Evolutionary conservation across 2,888 invertebrate genomes (phyloP).

Genomic region (Cephus runcator): DNA sequence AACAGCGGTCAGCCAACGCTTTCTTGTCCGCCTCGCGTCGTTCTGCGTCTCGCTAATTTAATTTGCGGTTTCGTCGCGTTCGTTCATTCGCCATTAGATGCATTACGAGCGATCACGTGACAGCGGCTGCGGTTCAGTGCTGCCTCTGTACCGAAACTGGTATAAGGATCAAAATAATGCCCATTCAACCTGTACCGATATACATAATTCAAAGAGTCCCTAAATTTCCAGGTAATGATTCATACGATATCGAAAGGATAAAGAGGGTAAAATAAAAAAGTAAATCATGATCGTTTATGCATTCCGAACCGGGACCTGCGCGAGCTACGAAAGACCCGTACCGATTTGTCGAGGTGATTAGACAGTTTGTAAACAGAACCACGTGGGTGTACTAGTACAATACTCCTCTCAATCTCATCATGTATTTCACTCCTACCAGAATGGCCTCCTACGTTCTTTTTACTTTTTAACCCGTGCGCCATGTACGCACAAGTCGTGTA

Average conservation of each 20-base stretch:
- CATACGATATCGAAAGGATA: not conserved
- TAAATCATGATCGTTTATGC: not conserved
- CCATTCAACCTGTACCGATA: not conserved
- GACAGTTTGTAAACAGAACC: slow-evolving; percentile 58
- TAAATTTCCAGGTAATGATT: not conserved
- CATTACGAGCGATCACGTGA: not conserved
- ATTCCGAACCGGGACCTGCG: not conserved
- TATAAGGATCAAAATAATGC: not conserved
- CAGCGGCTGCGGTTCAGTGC: not conserved
- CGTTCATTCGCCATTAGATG: slow-evolving; percentile 28
- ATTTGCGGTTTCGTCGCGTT: slow-evolving; percentile 63
- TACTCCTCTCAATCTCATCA: slow-evolving; percentile 17
- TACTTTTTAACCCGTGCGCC: slow-evolving; percentile 15
- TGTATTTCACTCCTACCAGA: slow-evolving; percentile 18
- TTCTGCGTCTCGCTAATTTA: slow-evolving; percentile 60
- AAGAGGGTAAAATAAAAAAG: not conserved
- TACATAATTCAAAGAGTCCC: not conserved
- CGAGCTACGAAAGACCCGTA: not conserved
- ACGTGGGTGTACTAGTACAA: slow-evolving; percentile 49
- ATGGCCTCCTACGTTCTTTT: slow-evolving; percentile 19
- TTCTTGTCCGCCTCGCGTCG: slow-evolving; percentile 54
- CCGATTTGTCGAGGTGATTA: slow-evolving; percentile 49
- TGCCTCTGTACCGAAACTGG: not conserved
- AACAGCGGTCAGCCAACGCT: slow-evolving; percentile 60
- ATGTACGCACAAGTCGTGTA: not conserved